These are phyloP conservation scores for Notiomystis cincta DNA, from an alignment of 2,113 vertebrate genomes.

Conservation along the genomic window DNA sequence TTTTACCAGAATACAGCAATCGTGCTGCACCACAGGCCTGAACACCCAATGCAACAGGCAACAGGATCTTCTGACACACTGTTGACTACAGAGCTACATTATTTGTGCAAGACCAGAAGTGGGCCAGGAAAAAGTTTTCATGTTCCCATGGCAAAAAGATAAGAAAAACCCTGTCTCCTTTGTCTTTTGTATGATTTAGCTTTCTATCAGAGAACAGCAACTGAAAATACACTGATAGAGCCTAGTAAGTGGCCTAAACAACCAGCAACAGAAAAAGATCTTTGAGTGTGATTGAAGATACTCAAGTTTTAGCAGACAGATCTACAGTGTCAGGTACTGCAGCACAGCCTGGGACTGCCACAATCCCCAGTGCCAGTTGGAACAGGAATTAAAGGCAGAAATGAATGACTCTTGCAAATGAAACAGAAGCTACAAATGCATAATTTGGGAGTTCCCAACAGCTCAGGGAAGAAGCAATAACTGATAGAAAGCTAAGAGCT, in stretches of 20 bases:
- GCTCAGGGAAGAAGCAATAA: background rate
- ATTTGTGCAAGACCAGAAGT: background rate
- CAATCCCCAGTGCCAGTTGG: background rate
- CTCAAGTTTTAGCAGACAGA: background rate
- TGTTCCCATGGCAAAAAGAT: background rate
- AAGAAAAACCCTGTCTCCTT: background rate
- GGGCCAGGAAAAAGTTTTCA: background rate
- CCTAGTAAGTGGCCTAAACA: background rate
- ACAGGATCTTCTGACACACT: background rate
- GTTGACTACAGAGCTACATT: background rate
- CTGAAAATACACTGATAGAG: background rate
- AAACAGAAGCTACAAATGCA: background rate
- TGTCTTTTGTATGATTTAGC: background rate
- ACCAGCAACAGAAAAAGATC: background rate
- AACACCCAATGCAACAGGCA: background rate
- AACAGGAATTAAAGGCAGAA: constrained; percentile 21
- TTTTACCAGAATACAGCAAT: background rate
- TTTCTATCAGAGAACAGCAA: background rate
- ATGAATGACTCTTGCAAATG: background rate
- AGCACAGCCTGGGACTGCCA: background rate
- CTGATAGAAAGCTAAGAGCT: background rate
- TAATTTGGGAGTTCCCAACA: constrained; percentile 6
- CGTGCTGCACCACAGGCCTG: background rate
- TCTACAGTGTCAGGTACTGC: background rate
- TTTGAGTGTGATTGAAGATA: background rate